Conservation (phyloP, 2,888 invertebrate genomes). For the Protodeltote pygarga region DNA sequence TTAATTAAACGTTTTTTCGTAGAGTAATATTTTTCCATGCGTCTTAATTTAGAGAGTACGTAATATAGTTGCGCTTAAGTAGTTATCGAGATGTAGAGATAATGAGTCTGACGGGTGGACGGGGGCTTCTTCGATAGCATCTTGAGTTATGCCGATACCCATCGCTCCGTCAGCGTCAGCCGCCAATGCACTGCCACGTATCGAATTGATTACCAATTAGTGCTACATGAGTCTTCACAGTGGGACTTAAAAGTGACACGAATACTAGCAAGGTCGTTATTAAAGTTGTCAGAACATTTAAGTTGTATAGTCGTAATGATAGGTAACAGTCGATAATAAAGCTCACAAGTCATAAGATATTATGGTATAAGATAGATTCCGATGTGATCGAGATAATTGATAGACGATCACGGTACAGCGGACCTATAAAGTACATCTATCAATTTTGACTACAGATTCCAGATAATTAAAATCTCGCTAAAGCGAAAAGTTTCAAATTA, state of each 20-base stretch:
- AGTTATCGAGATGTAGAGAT: constrained; percentile 65
- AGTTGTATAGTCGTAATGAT: constrained; percentile 1
- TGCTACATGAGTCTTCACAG: constrained; percentile 57
- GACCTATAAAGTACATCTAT: too few species aligned
- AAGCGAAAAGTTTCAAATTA: too few species aligned
- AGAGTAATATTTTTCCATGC: constrained; percentile 59
- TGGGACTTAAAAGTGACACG: constrained; percentile 48
- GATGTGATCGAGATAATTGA: too few species aligned
- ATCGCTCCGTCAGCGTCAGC: constrained; percentile 61
- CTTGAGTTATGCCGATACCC: constrained; percentile 62
- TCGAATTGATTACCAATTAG: constrained; percentile 73
- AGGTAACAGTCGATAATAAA: too few species aligned
- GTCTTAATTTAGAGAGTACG: constrained; percentile 67
- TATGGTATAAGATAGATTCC: too few species aligned
- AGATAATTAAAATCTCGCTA: too few species aligned
- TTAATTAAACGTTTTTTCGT: constrained; percentile 63
- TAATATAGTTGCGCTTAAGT: constrained; percentile 65
- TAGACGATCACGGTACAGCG: too few species aligned
- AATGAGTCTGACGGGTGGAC: constrained; percentile 53
- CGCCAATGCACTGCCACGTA: constrained; percentile 62
- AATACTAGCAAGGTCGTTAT: constrained; percentile 10
- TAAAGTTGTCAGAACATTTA: constrained; percentile 13
- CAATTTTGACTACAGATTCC: too few species aligned
- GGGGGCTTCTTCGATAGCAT: constrained; percentile 64
- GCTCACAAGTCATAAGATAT: too few species aligned